Evolutionary conservation across 2,888 invertebrate genomes (phyloP), one percentile per base, ranked within the genome.

Genomic region (Pollenia labialis): DNA sequence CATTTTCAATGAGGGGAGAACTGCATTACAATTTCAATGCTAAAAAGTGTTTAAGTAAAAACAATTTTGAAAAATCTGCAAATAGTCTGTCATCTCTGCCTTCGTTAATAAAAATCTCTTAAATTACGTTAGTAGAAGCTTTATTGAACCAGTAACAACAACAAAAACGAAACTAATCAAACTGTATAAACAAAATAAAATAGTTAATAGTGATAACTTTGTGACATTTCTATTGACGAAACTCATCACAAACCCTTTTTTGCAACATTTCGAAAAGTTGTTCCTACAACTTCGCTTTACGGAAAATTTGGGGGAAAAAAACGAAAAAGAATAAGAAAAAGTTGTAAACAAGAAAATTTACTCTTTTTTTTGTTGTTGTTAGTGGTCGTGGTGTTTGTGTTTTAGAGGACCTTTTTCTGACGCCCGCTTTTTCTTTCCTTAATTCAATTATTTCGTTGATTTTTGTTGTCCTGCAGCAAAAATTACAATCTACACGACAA

Each of bases 401-500:
- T 62, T 46, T n/a, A 12, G 52, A 10, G 12, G 12, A 12, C n/a
- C 62, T 64, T 71, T 69, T 75, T 68, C 52, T 50, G 32, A n/a
- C 52, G n/a, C 6, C 40, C 52, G 11, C 68, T 52, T 32, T 32
- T 62, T 50, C 56, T 74, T 50, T 58, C 32, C 50, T 90, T 91
- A 81, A 91, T 91, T 91, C 91, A 91, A 91, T 91, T 91, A 91
- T 91, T 90, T 91, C 90, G 91, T 89, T 71, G 76, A 81, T 66
- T 81, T 81, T 58, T 18, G 90, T 91, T 91, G 91, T 91, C 91
- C 91, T 91, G 91, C 91, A 90, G 91, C 90, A 90, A 91, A 90
- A 91, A 91, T 91, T 91, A 91, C 91, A 90, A 90, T 89, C 90
- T 90, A 90, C 90, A 90, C 90, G 91, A 91, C 91, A 91, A 91